A percentile compares a stretch with the other conserved stretches of the same genome.
Conservation (phyloP, 2,888 invertebrate genomes). For the Leptopilina drosophilae region DNA sequence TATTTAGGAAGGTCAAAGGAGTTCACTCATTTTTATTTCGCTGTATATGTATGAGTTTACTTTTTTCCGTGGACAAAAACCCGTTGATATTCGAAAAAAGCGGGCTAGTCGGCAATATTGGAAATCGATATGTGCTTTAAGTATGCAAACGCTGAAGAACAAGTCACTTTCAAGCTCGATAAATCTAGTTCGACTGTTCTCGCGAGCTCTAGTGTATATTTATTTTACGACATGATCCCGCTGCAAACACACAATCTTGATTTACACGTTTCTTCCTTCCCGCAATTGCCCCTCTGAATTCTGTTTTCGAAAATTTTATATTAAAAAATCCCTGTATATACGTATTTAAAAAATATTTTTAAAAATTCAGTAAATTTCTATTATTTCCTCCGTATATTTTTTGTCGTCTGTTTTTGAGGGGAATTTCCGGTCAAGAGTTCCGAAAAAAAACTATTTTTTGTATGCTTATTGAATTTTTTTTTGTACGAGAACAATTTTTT, state of each 20-base stretch:
- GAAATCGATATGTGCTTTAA: conserved; percentile 27
- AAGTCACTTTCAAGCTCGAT: conserved; percentile 37
- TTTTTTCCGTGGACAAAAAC: background rate
- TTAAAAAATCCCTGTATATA: no score
- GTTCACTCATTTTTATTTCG: background rate
- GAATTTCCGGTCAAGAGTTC: no score
- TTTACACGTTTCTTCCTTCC: background rate
- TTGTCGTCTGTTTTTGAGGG: no score
- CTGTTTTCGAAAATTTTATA: no score
- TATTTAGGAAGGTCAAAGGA: background rate
- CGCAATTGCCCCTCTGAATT: background rate
- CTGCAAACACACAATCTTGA: background rate
- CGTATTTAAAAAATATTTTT: no score
- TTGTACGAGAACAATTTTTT: no score
- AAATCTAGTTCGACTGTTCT: conserved; percentile 30
- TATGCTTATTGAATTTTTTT: no score
- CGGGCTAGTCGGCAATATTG: conserved; percentile 22
- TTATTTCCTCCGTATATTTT: no score
- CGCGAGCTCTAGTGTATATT: conserved; percentile 13
- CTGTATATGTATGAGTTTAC: conserved; percentile 18
- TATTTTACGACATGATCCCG: conserved; percentile 21
- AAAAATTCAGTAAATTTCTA: no score
- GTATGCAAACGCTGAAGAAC: conserved; percentile 31
- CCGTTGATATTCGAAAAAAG: conserved; percentile 35
- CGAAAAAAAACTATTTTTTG: no score